Evolutionary conservation across 1,140 invertebrate species (phyloP).

Genomic region (Dufourea novaeangliae): DNA sequence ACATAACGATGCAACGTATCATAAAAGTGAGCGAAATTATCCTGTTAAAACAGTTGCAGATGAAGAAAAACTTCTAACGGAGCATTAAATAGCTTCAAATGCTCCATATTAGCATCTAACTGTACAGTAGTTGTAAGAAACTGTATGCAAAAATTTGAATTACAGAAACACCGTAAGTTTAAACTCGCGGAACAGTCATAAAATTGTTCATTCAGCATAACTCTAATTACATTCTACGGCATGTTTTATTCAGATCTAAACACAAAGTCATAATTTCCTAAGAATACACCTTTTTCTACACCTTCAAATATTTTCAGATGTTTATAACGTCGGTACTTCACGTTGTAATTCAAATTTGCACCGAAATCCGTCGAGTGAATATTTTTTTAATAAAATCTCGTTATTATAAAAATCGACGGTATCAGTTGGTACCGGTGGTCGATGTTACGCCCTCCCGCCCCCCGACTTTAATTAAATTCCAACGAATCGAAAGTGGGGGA

Average conservation of each 20-base stretch:
- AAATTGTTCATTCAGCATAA: too few relatives aligned
- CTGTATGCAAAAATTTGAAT: neutral
- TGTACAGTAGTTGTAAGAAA: neutral
- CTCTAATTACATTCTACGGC: neutral
- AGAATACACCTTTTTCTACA: too few relatives aligned
- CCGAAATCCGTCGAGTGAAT: neutral
- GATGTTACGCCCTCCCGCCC: conserved; percentile 57
- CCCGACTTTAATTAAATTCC: conserved; percentile 68
- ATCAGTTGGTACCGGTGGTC: conserved; percentile 15
- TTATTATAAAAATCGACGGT: conserved; percentile 43
- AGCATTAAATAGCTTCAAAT: neutral
- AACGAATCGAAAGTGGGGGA: conserved; percentile 64
- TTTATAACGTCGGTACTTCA: neutral
- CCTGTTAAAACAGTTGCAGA: too few relatives aligned
- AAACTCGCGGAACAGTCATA: neutral
- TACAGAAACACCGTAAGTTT: neutral
- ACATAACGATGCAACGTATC: too few relatives aligned
- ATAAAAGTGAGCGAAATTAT: too few relatives aligned
- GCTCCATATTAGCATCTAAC: neutral
- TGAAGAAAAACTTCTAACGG: neutral
- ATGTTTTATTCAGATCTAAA: neutral
- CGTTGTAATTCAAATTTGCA: too few relatives aligned
- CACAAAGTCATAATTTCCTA: neutral
- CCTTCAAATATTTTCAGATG: too few relatives aligned
- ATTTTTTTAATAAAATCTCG: conserved; percentile 40